A percentile compares a stretch with the other conserved stretches of the same genome.
Evolutionary conservation across 1,140 invertebrate species (phyloP).

Genomic region (Papilio machaon): DNA sequence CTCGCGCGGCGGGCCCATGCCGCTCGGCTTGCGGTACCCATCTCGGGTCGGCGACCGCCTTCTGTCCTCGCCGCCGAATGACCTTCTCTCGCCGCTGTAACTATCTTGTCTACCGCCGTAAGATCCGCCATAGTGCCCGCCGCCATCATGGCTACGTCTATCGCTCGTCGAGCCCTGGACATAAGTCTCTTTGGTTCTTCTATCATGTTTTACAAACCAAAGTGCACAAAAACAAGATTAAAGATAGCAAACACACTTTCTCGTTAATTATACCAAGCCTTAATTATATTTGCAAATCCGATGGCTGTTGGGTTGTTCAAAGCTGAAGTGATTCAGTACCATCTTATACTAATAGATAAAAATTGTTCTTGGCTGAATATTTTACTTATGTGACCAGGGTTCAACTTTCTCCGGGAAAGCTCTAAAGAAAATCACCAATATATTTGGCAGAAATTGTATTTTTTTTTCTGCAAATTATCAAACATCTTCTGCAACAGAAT

Average conservation of each 20-base stretch:
- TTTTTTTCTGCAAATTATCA: background rate
- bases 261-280: conserved; percentile 13
- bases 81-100: conserved; percentile 75
- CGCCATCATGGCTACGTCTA: conserved; percentile 81
- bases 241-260: conserved; percentile 26
- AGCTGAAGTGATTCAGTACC: background rate
- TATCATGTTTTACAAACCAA: conserved; percentile 52
- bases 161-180: conserved; percentile 80
- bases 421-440: conserved; percentile 6
- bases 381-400: conserved; percentile 4
- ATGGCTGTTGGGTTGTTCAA: conserved; percentile 2
- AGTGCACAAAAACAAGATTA: conserved; percentile 48
- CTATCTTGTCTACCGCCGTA: conserved; percentile 77
- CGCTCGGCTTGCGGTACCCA: conserved; percentile 76
- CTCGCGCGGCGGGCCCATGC: conserved; percentile 77
- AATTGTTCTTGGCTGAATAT: conserved; percentile 28
- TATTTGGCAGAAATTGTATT: background rate
- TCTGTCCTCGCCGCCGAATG: conserved; percentile 73
- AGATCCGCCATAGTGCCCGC: conserved; percentile 77
- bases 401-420: background rate
- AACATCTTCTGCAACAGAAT: conserved; percentile 15
- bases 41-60: conserved; percentile 76
- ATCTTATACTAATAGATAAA: conserved; percentile 10
- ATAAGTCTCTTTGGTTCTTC: conserved; percentile 77
- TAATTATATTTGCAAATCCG: conserved; percentile 9